Evolutionary conservation across 2,888 invertebrate genomes (phyloP).

Genomic region (Cataglyphis albicans): DNA sequence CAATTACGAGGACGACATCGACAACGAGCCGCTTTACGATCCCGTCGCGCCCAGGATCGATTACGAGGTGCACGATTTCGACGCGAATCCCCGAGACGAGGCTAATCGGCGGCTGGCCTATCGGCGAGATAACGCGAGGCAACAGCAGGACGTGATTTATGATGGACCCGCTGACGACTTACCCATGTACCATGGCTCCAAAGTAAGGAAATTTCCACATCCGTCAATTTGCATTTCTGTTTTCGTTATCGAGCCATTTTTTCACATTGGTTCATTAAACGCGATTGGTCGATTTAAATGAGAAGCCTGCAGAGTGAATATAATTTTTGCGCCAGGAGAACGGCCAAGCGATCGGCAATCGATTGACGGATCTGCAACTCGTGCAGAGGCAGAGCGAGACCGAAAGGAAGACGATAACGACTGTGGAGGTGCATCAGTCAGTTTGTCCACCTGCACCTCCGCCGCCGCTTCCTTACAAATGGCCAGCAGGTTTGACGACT

Average conservation of each 20-base stretch:
- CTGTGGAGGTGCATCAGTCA: conserved; percentile 91
- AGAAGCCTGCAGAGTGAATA: background rate
- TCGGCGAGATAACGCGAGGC: conserved; percentile 77
- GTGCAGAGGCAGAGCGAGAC: conserved; percentile 85
- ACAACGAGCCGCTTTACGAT: conserved; percentile 84
- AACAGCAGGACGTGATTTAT: conserved; percentile 75
- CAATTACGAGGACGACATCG: conserved; percentile 78
- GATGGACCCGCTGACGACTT: conserved; percentile 77
- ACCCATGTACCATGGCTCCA: conserved; percentile 76
- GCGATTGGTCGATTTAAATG: conserved; percentile 24
- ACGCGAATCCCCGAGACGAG: conserved; percentile 83
- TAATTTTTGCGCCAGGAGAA: conserved; percentile 75
- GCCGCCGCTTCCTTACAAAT: conserved; percentile 83
- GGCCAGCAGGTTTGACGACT: conserved; percentile 81
- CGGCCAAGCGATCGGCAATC: conserved; percentile 76
- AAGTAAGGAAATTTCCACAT: conserved; percentile 66
- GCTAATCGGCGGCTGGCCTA: conserved; percentile 81
- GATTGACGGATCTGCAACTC: conserved; percentile 73
- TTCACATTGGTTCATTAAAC: background rate
- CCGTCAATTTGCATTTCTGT: background rate
- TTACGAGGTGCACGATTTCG: conserved; percentile 84
- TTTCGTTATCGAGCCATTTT: conserved; percentile 13
- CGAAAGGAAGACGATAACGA: conserved; percentile 89
- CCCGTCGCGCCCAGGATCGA: conserved; percentile 83
- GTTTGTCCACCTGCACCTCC: conserved; percentile 84